Evolutionary conservation across 2,888 invertebrate genomes (phyloP).

Genomic region (Notodonta dromedarius): DNA sequence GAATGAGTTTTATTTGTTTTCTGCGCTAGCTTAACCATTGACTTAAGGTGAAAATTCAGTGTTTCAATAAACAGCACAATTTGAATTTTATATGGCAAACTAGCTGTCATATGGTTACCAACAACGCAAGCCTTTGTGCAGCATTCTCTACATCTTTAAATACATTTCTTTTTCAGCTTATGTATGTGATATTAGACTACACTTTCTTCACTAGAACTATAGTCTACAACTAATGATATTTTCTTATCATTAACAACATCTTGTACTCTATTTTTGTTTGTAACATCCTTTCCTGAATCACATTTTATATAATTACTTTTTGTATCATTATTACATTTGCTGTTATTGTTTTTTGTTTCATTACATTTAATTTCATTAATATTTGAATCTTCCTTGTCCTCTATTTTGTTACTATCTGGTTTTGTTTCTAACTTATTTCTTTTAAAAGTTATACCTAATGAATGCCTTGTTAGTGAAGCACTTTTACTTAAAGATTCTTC

Average conservation of each 20-base stretch:
- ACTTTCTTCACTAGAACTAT: slow-evolving; percentile 70
- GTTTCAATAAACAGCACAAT: too few species aligned
- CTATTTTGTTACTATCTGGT: slow-evolving; percentile 5
- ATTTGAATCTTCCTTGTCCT: slow-evolving; percentile 5
- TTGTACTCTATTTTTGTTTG: slow-evolving; percentile 14
- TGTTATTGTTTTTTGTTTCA: slow-evolving; percentile 11
- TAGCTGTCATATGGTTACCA: too few species aligned
- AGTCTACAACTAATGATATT: slow-evolving; percentile 65
- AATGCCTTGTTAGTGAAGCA: slow-evolving; percentile 58
- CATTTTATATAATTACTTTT: slow-evolving; percentile 19
- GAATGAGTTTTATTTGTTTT: too few species aligned
- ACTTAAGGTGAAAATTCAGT: too few species aligned
- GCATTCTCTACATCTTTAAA: too few species aligned
- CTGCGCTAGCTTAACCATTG: too few species aligned
- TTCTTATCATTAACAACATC: slow-evolving; percentile 19
- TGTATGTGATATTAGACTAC: slow-evolving; percentile 43
- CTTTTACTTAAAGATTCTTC: slow-evolving; percentile 79
- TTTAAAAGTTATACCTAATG: slow-evolving; percentile 72
- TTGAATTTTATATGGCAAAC: too few species aligned
- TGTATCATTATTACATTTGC: slow-evolving; percentile 5
- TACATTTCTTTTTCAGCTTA: not conserved
- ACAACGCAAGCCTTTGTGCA: too few species aligned
- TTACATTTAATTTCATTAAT: not conserved
- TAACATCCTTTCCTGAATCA: slow-evolving; percentile 9
- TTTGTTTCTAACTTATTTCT: slow-evolving; percentile 39